A percentile compares a stretch with the other conserved stretches of the same genome.
phyloP scores from a whole-genome alignment of 2,888 invertebrate genomes.

The Pilophorus perplexus region DNA sequence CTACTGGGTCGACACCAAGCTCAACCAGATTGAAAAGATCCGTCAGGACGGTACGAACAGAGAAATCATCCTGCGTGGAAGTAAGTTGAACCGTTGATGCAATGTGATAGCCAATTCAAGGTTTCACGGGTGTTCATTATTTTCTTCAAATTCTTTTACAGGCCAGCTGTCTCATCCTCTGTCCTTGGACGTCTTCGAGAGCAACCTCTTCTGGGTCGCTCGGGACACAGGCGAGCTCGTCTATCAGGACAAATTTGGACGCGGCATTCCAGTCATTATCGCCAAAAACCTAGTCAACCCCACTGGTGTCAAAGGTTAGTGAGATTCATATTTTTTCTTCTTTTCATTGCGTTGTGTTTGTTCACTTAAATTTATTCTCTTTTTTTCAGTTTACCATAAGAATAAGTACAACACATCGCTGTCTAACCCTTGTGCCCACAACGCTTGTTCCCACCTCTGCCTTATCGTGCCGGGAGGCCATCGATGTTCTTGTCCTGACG shows the following conservation, averaged over 20 bases:
- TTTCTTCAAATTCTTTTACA: too few relatives aligned
- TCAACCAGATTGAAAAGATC: conserved; percentile 85
- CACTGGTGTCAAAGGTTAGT: conserved; percentile 74
- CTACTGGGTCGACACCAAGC: conserved; percentile 94
- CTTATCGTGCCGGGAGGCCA: conserved; percentile 79
- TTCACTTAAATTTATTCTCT: conserved; percentile 22
- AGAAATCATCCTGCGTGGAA: conserved; percentile 68
- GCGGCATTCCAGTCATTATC: conserved; percentile 82
- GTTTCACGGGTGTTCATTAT: too few relatives aligned
- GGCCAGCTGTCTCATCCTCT: conserved; percentile 74
- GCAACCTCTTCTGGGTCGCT: conserved; percentile 89
- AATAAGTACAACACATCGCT: conserved; percentile 76
- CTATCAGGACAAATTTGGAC: conserved; percentile 93
- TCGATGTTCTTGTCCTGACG: conserved; percentile 89
- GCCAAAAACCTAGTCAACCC: conserved; percentile 82
- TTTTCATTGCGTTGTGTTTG: too few relatives aligned
- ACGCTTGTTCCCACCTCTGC: conserved; percentile 88
- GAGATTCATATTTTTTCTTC: too few relatives aligned
- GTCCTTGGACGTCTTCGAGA: conserved; percentile 91
- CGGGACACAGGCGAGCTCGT: conserved; percentile 82
- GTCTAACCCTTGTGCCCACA: conserved; percentile 65
- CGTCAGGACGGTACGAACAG: conserved; percentile 76
- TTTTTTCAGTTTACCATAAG: conserved; percentile 69
- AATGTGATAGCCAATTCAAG: too few relatives aligned
- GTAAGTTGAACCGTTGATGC: conserved; percentile 48